phyloP scores from a whole-genome alignment of 2,888 invertebrate genomes.

The Lithosia quadra region DNA sequence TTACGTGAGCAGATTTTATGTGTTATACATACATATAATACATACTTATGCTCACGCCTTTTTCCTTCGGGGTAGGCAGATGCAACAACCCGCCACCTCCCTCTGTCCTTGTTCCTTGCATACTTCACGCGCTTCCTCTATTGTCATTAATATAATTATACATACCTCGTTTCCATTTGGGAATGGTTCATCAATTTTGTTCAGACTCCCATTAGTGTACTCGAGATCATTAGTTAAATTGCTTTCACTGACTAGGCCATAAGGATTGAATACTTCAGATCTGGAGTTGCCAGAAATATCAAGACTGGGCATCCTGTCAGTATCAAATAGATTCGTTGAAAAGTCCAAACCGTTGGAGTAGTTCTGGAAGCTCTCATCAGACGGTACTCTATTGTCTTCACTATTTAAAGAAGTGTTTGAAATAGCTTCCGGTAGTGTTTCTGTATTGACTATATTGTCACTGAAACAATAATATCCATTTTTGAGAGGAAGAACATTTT shows the following conservation, averaged over 20 bases:
- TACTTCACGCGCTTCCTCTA: too few species aligned
- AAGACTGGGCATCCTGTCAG: conserved; percentile 67
- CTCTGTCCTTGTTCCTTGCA: too few species aligned
- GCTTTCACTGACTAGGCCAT: conserved; percentile 50
- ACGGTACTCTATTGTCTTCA: conserved; percentile 67
- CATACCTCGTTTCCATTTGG: conserved; percentile 33
- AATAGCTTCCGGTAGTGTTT: conserved; percentile 29
- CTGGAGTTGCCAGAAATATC: conserved; percentile 68
- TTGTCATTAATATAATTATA: background rate
- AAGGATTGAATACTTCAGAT: conserved; percentile 67
- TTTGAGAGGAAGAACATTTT: background rate
- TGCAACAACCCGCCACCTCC: too few species aligned
- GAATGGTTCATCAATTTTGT: conserved; percentile 20
- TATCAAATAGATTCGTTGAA: conserved; percentile 70
- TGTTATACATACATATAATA: too few species aligned
- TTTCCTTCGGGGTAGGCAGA: too few species aligned
- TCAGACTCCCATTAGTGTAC: conserved; percentile 33
- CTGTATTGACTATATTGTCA: conserved; percentile 9
- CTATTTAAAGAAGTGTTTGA: conserved; percentile 46
- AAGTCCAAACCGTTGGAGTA: conserved; percentile 70
- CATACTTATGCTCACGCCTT: too few species aligned
- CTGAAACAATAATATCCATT: conserved; percentile 18
- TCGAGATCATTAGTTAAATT: conserved; percentile 51
- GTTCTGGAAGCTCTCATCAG: conserved; percentile 75
- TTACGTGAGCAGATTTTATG: too few species aligned